Base-by-base conservation (phyloP, 2,888 invertebrate species). In the Hypena proboscidalis region DNA sequence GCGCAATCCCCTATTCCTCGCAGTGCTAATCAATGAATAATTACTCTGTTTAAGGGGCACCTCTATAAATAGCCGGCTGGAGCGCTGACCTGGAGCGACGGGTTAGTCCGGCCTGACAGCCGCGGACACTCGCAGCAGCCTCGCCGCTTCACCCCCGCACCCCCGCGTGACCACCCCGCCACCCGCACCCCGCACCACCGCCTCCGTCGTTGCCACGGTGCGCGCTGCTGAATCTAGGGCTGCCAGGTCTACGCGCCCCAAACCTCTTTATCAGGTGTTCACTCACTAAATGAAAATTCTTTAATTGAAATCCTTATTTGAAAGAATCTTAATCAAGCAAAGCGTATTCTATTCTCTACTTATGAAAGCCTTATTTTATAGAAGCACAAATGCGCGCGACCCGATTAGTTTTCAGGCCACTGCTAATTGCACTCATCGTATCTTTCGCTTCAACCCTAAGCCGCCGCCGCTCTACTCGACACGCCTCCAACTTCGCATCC, bases 11-110 rank as follows among this genome's bases (percentile, higher is more conserved):
- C 87, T 89, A 90, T 89, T 90, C 89, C 89, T 86, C 82, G 88
- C 87, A 85, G 88, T 87, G 87, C 90, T 90, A 90, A 90, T 90
- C 90, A 90, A 90, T 90, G 90, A 90, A 90, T 90, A 90, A 90
- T 90, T 90, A 90, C 89, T 90, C 90, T 90, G 90, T 90, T 90
- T 90, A 90, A 90, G 90, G 90, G 87, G 86, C 85, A 89, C 84
- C 83, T 90, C 90, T 90, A 90, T 90, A 90, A 90, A 90, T 90
- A 90, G 89, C 85, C 77, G 79, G 86, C 85, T 90, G 89, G 90
- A 90, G 88, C 90, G 90, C 88, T 90, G 90, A 90, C 90, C 90
- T 86, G 90, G 87, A 88, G 88, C 89, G 90, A 89, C 90, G 88
- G 84, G 90, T 87, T 88, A 85, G 88, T 87, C 88, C 88, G 88